Evolutionary conservation across 2,113 vertebrate genomes (phyloP).

Genomic region (Boulengeromyrus knoepffleri): DNA sequence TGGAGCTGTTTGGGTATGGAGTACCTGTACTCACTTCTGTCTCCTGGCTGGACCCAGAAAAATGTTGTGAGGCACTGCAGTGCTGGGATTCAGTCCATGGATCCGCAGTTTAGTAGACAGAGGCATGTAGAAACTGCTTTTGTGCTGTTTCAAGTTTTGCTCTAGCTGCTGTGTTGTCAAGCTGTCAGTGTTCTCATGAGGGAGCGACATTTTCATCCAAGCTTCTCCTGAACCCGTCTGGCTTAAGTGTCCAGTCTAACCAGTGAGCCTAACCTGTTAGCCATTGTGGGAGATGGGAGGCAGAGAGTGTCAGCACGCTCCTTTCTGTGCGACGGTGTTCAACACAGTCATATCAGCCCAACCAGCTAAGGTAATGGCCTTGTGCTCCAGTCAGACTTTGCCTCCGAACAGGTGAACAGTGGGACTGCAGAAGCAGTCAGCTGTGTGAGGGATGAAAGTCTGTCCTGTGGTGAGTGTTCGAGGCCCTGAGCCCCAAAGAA

Average conservation of each 20-base stretch:
- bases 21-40: not conserved
- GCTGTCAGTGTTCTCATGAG: not conserved
- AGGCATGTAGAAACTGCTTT: not conserved
- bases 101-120: not conserved
- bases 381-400: not conserved
- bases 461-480: slow-evolving; percentile 43
- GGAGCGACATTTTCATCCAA: not conserved
- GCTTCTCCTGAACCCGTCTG: not conserved
- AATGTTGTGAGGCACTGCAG: not conserved
- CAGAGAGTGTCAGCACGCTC: too few species aligned
- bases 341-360: not conserved
- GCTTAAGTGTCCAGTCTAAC: not conserved
- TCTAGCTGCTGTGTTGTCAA: not conserved
- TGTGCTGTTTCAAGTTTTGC: not conserved
- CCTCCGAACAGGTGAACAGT: slow-evolving; percentile 8
- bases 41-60: not conserved
- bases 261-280: not conserved
- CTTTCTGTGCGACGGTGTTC: not conserved
- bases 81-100: not conserved
- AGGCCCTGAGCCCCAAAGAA: slow-evolving; percentile 25
- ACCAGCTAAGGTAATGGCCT: not conserved
- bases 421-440: slow-evolving; percentile 27
- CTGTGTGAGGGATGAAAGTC: slow-evolving; percentile 18
- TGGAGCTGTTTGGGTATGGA: not conserved
- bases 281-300: not conserved